A percentile compares a stretch with the other conserved stretches of the same genome.
These are phyloP conservation scores for Stichodactyla mertensii DNA, from an alignment of 64 coral and sea anemone genomes.

Conservation along the genomic window DNA sequence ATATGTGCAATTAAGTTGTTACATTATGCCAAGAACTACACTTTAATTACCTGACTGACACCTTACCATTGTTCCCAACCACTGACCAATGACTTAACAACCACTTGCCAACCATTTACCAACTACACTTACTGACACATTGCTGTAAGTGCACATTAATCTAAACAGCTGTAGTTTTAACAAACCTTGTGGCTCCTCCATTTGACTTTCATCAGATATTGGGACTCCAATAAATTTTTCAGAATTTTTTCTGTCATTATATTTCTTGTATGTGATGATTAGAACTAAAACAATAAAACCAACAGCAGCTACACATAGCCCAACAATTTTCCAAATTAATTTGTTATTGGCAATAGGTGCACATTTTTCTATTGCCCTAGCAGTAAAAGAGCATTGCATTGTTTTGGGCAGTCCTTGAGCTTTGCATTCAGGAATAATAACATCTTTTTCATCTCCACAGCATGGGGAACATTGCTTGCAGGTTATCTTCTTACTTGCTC, in stretches of 20 bases:
- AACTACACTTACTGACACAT: too few species aligned
- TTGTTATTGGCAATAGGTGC: background rate
- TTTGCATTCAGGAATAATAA: conserved; percentile 23
- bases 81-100: too few species aligned
- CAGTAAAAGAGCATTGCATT: conserved; percentile 28
- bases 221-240: background rate
- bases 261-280: too few species aligned
- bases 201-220: background rate
- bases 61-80: too few species aligned
- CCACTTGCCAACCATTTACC: too few species aligned
- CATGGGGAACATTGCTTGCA: conserved; percentile 48
- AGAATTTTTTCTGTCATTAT: background rate
- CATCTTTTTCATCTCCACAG: conserved; percentile 38
- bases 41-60: too few species aligned
- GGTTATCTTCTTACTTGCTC: background rate
- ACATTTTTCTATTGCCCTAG: conserved; percentile 13
- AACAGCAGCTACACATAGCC: background rate
- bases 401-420: conserved; percentile 24
- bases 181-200: background rate
- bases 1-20: too few species aligned
- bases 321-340: background rate
- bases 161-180: background rate
- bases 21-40: too few species aligned
- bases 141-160: too few species aligned
- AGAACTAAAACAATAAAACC: background rate